Percentiles rank a stretch among this genome's conserved stretches.
Evolutionary conservation across 2,888 invertebrate genomes (phyloP).

Genomic region (Hipparchia sbordonii): DNA sequence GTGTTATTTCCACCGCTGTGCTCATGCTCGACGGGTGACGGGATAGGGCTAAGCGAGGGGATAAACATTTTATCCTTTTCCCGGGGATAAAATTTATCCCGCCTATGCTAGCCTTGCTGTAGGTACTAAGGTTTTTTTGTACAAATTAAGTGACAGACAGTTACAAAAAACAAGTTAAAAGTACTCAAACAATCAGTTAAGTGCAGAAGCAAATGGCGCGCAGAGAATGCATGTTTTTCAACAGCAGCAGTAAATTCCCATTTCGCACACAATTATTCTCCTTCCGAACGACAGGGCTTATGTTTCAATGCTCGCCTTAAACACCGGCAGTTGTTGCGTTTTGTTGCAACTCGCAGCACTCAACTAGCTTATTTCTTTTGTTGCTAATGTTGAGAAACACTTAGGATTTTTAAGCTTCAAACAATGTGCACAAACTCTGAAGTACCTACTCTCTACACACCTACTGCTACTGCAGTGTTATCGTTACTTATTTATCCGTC

Average conservation of each 20-base stretch:
- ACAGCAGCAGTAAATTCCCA: constrained; percentile 58
- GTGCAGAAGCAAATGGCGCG: constrained; percentile 10
- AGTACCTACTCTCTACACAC: background rate
- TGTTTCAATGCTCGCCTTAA: constrained; percentile 59
- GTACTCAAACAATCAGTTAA: constrained; percentile 12
- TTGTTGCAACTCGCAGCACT: constrained; percentile 25
- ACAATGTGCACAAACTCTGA: background rate
- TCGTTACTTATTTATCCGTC: background rate
- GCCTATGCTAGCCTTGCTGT: no score
- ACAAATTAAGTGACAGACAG: background rate
- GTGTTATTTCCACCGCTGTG: no score
- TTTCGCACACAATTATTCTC: constrained; percentile 64
- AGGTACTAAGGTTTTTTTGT: background rate
- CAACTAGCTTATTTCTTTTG: constrained; percentile 32
- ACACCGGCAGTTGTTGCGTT: constrained; percentile 37
- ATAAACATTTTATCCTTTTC: no score
- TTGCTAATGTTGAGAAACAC: constrained; percentile 33
- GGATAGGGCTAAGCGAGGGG: no score
- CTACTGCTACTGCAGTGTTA: background rate
- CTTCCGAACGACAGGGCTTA: constrained; percentile 56
- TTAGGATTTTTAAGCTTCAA: constrained; percentile 14
- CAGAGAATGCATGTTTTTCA: constrained; percentile 45
- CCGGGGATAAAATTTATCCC: no score
- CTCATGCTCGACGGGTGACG: no score
- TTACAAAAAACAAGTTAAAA: background rate